A percentile compares a stretch with the other conserved stretches of the same genome.
phyloP scores from a whole-genome alignment of 2,113 vertebrate genomes.

The Ciconia boyciana region DNA sequence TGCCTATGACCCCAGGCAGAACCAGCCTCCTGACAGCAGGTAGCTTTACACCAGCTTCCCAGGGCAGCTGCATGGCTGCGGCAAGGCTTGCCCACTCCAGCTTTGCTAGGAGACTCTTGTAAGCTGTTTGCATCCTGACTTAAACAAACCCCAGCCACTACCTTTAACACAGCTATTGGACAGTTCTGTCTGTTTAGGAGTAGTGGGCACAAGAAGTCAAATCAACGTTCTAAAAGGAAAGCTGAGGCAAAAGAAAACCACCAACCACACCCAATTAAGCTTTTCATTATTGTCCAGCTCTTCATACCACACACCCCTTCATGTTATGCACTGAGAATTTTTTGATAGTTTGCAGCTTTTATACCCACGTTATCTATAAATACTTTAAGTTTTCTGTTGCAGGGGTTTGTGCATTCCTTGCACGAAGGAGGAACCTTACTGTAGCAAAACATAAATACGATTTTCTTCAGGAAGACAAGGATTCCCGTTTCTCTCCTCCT shows the following conservation, averaged over 20 bases:
- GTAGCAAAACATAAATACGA: not conserved
- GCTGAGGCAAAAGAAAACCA: not conserved
- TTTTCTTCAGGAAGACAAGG: not conserved
- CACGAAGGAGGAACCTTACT: not conserved
- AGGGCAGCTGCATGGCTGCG: not conserved
- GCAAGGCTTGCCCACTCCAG: not conserved
- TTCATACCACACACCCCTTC: not conserved
- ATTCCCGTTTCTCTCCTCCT: not conserved
- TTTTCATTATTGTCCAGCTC: not conserved
- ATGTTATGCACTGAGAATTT: too few relatives aligned
- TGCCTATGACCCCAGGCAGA: not conserved
- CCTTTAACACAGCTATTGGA: not conserved
- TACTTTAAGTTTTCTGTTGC: not conserved
- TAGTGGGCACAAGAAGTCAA: not conserved
- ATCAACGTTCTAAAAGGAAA: not conserved
- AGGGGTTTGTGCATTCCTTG: not conserved
- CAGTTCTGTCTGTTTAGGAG: not conserved
- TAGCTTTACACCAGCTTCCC: not conserved
- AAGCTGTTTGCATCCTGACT: not conserved
- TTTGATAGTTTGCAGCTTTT: not conserved
- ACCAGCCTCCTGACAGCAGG: not conserved
- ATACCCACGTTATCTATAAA: not conserved
- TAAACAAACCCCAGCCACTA: not conserved
- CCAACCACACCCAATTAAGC: not conserved
- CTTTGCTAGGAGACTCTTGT: not conserved